These are phyloP conservation scores for Ornithoptera priamus DNA, from an alignment of 2,888 invertebrate species.

Conservation along the genomic window DNA sequence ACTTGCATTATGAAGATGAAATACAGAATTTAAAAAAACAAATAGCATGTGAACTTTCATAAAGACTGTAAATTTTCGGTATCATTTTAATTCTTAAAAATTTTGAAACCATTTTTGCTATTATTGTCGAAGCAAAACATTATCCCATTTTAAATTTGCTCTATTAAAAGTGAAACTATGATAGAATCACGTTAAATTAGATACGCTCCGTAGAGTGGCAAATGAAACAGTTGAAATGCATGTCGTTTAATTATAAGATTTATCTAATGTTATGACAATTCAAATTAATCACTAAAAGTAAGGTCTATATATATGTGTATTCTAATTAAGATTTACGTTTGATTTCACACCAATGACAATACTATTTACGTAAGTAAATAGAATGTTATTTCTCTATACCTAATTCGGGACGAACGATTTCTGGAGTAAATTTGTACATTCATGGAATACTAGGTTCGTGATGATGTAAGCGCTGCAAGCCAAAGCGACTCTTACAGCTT, in stretches of 20 bases:
- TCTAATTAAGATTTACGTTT: neutral
- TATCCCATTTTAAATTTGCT: neutral
- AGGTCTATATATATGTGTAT: neutral
- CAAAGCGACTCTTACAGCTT: too few species aligned
- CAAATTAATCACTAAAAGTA: neutral
- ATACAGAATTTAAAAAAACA: too few species aligned
- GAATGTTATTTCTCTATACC: neutral
- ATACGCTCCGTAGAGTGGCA: neutral
- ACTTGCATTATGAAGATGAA: too few species aligned
- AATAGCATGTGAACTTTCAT: too few species aligned
- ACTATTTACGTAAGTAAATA: neutral
- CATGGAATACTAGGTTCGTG: too few species aligned
- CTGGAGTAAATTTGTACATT: too few species aligned
- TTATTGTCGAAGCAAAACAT: too few species aligned
- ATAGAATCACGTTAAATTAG: neutral
- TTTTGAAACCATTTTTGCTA: too few species aligned
- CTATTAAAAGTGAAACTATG: neutral
- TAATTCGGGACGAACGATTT: neutral
- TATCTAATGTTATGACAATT: neutral
- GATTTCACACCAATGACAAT: neutral
- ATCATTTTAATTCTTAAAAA: too few species aligned
- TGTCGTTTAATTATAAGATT: neutral
- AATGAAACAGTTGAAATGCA: neutral
- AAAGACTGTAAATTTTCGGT: too few species aligned
- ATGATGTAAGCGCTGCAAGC: too few species aligned